These are phyloP conservation scores for Polypedilum pembai DNA, from an alignment of 1,140 invertebrate genomes.

Conservation along the genomic window DNA sequence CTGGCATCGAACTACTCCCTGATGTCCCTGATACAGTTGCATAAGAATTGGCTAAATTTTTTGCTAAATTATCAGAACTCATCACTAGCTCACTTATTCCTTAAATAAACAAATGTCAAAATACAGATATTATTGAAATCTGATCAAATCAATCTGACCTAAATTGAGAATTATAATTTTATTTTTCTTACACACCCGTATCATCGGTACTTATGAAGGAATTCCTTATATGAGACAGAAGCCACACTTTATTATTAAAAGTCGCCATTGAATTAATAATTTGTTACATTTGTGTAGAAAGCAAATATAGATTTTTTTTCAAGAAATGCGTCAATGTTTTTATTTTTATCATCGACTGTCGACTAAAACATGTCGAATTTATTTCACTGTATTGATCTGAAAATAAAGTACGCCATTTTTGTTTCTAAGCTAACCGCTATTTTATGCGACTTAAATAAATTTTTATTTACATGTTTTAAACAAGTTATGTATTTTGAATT, in stretches of 20 bases:
- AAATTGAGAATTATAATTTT: conserved; percentile 30
- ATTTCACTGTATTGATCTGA: too few species aligned
- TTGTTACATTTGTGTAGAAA: not conserved
- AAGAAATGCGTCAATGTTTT: too few species aligned
- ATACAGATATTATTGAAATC: conserved; percentile 27
- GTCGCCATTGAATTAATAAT: conserved; percentile 62
- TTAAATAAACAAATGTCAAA: conserved; percentile 30
- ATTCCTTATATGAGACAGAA: conserved; percentile 84
- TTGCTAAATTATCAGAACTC: conserved; percentile 65
- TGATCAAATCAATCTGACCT: conserved; percentile 24
- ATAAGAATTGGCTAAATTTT: conserved; percentile 46
- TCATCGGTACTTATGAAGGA: conserved; percentile 94
- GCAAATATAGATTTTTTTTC: not conserved
- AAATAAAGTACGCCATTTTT: too few species aligned
- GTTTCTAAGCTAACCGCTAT: too few species aligned
- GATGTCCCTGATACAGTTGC: not conserved
- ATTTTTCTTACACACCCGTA: conserved; percentile 56
- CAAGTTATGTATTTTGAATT: too few species aligned
- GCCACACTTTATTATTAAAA: conserved; percentile 86
- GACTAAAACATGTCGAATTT: too few species aligned
- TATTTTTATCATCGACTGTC: too few species aligned
- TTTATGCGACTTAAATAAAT: too few species aligned
- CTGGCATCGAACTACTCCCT: conserved; percentile 33
- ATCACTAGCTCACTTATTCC: conserved; percentile 55
- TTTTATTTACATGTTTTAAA: too few species aligned